Conservation (phyloP, 2,888 invertebrate species). For the Shargacucullia verbasci region DNA sequence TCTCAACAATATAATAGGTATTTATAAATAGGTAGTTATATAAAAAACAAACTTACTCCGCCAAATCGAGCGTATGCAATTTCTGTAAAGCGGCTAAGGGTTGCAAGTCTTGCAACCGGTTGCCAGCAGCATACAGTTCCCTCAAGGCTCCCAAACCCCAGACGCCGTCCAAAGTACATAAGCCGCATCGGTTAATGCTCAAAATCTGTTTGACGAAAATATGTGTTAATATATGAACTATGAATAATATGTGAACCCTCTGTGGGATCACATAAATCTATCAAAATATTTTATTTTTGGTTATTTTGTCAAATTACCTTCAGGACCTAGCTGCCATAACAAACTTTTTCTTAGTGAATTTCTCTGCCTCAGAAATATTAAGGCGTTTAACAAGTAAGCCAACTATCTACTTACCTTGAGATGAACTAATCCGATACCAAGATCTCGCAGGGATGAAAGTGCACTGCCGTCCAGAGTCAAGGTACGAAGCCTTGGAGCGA, state of each 20-base stretch:
- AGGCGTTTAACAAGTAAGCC: neutral
- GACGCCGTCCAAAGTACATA: slow-evolving; percentile 91
- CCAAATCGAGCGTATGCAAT: slow-evolving; percentile 86
- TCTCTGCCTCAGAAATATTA: neutral
- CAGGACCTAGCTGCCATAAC: no score
- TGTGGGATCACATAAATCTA: no score
- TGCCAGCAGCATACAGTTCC: slow-evolving; percentile 90
- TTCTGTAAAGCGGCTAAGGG: slow-evolving; percentile 90
- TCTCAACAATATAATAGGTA: no score
- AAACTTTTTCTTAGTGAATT: no score
- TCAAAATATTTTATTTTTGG: no score
- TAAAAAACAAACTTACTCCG: slow-evolving; percentile 72
- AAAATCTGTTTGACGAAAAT: slow-evolving; percentile 66
- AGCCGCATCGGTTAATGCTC: slow-evolving; percentile 90
- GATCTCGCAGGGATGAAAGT: slow-evolving; percentile 90
- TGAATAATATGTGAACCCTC: no score
- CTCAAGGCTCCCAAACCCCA: slow-evolving; percentile 90
- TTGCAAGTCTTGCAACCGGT: slow-evolving; percentile 90
- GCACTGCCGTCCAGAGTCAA: slow-evolving; percentile 92
- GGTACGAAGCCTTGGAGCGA: slow-evolving; percentile 90
- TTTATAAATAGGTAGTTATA: no score
- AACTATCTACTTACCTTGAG: slow-evolving; percentile 78
- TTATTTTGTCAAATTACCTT: no score
- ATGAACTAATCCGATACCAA: slow-evolving; percentile 90
- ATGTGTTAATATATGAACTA: no score